Evolutionary conservation across 2,797 vertebrate species (phyloP), one percentile per base, ranked within the genome.

Genomic region (Sebastes umbrosus): DNA sequence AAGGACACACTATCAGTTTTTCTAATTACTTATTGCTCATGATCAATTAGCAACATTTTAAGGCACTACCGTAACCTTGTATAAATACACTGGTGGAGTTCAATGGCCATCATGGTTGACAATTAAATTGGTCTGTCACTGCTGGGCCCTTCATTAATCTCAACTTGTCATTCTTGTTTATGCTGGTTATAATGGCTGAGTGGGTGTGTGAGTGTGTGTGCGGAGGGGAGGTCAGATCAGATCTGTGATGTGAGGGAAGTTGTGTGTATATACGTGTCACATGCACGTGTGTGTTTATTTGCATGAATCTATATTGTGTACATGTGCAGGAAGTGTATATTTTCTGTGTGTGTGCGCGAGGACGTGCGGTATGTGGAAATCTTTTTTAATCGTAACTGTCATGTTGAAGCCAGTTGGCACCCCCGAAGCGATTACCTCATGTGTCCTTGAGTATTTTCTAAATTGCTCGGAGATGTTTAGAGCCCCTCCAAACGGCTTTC

Each of bases 141-240:
- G 94, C 94, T 67, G 95, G 96, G 96, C 95, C 95, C 94, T 96
- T 97, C 97, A 98, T 99, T 98, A 98, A 98, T 99, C 97, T 99
- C 97, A 97, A 97, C 97, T 98, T 99, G 98, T 99, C 98, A 97
- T 96, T 94, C 95, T 95, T 99, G 97, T 98, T 99, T 99, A 98
- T 97, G 95, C 95, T 96, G 95, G 95, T 97, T 96, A 96, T 97
- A 96, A 96, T 96, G 96, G 94, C 87, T 73, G 67, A 75, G 90
- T 80, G 79, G 29, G 82, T 84, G 83, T 79, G 87, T 79, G 77
- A 52, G 73, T 72, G 65, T 72, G 77, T 74, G 62, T 79, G 69
- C 27, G 36, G 31, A 65, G n/a, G 34, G 64, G 72, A 77, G 77
- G 77, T 85, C 77, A 84, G 54, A 74, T 86, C 76, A 83, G 59